Evolutionary conservation across 2,797 vertebrate species (phyloP), one percentile per base, ranked within the genome.

Genomic region (Pseudochirops cupreus): DNA sequence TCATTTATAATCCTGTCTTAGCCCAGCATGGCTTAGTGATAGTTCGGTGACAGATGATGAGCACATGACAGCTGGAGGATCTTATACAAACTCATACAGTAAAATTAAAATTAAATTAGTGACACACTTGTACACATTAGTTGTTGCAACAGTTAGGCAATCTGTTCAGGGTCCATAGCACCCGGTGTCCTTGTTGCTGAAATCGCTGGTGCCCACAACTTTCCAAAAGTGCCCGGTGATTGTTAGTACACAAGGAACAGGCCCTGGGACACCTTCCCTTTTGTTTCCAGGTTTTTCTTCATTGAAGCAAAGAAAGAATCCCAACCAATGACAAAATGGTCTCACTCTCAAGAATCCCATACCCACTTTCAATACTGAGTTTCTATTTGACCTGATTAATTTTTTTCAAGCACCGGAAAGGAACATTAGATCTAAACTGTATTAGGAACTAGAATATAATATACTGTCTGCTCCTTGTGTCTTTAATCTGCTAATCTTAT

Each of bases 1-100:
- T 99, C 99, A 97, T 99, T 98, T 98, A 98, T 99, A 99, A 99
- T 99, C 99, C 99, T 99, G 99, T 99, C 99, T 99, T 99, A 99
- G 99, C 99, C 98, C 98, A 98, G 99, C 98, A 99, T 98, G 98
- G 99, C 99, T 99, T 99, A 99, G 98, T 99, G 98, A 98, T 98
- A 98, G 98, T 98, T 99, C 98, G 98, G 98, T 98, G 99, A 99
- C 99, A 99, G 99, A 98, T 99, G 99, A 99, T 95, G 98, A 98
- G 98, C 98, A 98, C 98, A 98, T 98, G 99, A 99, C 99, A 99
- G 99, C 99, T 99, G 99, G 98, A 98, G 98, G 98, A 98, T 99
- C 98, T 99, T 98, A 98, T 95, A 98, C 98, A 98, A 98, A 98
- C 95, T 98, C 98, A 98, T 98, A 98, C 98, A 98, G 98, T 98